These are phyloP conservation scores for Myopa testacea DNA, from an alignment of 2,888 invertebrate species.

Conservation along the genomic window DNA sequence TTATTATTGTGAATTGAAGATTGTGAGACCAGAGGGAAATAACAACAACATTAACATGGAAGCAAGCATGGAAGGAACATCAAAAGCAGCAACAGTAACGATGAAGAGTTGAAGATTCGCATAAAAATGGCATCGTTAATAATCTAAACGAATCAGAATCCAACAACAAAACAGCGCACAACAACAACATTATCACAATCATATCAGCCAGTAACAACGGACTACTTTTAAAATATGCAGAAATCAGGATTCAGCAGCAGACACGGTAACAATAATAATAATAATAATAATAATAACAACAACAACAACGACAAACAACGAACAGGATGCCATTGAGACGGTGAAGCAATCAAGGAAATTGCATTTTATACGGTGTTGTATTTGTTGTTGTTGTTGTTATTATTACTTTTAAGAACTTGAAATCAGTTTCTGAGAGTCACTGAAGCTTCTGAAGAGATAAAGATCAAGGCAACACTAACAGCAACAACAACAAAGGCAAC, in stretches of 20 bases:
- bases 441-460: not conserved
- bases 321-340: conserved; percentile 36
- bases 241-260: conserved; percentile 32
- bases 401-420: not conserved
- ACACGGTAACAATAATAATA: conserved; percentile 3
- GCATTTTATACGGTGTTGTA: conserved; percentile 10
- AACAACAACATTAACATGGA: not conserved
- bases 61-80: not conserved
- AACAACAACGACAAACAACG: not conserved
- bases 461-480: not conserved
- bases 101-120: conserved; percentile 22
- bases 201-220: not conserved
- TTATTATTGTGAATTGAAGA: conserved; percentile 20
- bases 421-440: not conserved
- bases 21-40: conserved; percentile 1
- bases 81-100: not conserved
- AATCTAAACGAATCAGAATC: conserved; percentile 28
- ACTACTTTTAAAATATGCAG: conserved; percentile 32
- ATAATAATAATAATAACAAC: not conserved
- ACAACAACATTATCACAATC: not conserved
- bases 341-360: conserved; percentile 35
- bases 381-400: not conserved
- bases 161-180: conserved; percentile 1
- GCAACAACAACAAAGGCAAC: not conserved
- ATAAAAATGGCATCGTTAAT: conserved; percentile 36